These are phyloP conservation scores for Acrobasis suavella DNA, from an alignment of 2,888 invertebrate species.

Conservation along the genomic window DNA sequence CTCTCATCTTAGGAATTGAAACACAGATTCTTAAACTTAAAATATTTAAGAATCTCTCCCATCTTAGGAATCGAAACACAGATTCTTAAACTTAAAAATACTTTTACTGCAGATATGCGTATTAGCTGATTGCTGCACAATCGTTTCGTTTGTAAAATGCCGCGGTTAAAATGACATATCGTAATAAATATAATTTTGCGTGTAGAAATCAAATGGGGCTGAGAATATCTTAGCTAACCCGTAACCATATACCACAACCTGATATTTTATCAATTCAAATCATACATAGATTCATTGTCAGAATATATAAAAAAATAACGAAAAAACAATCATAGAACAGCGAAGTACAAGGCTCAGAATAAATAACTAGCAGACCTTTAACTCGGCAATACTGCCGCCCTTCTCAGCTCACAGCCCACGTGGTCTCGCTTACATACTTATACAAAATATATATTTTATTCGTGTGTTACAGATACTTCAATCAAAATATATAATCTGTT, in stretches of 20 bases:
- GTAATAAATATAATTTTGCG: neutral
- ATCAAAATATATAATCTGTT: constrained; percentile 16
- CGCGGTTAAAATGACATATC: neutral
- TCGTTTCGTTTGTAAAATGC: neutral
- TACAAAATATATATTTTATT: constrained; percentile 14
- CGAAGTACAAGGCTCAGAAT: neutral
- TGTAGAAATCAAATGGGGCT: neutral
- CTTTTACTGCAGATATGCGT: neutral
- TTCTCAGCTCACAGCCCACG: constrained; percentile 8
- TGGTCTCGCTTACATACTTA: neutral
- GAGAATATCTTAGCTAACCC: neutral
- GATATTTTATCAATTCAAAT: neutral
- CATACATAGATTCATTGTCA: neutral
- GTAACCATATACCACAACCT: constrained; percentile 6
- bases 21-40: no score
- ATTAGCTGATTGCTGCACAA: neutral
- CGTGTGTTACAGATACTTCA: constrained; percentile 7
- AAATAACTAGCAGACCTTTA: neutral
- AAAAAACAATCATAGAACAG: neutral
- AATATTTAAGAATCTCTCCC: no score
- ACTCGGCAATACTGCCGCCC: neutral
- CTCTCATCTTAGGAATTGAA: no score
- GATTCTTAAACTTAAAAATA: neutral
- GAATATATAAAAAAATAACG: neutral
- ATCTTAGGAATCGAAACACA: no score